phyloP scores from a whole-genome alignment of 2,888 invertebrate genomes.

The Congeria kusceri region DNA sequence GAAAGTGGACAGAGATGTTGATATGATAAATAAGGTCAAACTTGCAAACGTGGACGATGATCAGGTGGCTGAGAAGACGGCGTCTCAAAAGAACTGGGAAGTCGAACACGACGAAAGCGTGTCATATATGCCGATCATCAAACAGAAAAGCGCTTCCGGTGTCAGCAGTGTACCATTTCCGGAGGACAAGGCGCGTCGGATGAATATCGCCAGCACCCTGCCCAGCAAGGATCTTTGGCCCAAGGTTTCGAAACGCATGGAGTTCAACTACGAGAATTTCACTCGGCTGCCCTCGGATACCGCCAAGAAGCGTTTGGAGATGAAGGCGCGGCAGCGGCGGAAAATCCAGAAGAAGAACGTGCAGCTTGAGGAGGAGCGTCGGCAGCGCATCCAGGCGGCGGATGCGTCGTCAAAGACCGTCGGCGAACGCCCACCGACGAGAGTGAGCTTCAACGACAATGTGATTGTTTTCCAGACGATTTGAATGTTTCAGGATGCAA shows the following conservation, averaged over 20 bases:
- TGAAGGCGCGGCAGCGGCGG: constrained; percentile 40
- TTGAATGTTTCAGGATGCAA: constrained; percentile 18
- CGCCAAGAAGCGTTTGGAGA: constrained; percentile 45
- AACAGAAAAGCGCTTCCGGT: constrained; percentile 3
- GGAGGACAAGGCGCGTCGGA: background rate
- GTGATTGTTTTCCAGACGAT: constrained; percentile 62
- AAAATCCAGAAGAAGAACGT: constrained; percentile 53
- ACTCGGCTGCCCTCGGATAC: constrained; percentile 43
- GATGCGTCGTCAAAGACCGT: background rate
- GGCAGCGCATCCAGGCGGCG: background rate
- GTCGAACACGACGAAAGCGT: constrained; percentile 8
- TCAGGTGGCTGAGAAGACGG: background rate
- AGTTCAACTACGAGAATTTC: constrained; percentile 53
- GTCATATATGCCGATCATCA: constrained; percentile 18
- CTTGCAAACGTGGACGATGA: constrained; percentile 27
- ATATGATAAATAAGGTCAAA: constrained; percentile 35
- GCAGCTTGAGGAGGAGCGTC: constrained; percentile 32
- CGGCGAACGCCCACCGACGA: constrained; percentile 40
- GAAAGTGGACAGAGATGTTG: constrained; percentile 16
- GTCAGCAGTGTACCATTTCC: background rate
- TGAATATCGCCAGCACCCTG: constrained; percentile 9
- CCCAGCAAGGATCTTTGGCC: constrained; percentile 34
- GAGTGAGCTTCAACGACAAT: constrained; percentile 61
- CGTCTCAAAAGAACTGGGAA: background rate
- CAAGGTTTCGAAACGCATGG: constrained; percentile 32